Conservation (phyloP, 2,797 vertebrate genomes). For the Phylloscopus collybita region DNA sequence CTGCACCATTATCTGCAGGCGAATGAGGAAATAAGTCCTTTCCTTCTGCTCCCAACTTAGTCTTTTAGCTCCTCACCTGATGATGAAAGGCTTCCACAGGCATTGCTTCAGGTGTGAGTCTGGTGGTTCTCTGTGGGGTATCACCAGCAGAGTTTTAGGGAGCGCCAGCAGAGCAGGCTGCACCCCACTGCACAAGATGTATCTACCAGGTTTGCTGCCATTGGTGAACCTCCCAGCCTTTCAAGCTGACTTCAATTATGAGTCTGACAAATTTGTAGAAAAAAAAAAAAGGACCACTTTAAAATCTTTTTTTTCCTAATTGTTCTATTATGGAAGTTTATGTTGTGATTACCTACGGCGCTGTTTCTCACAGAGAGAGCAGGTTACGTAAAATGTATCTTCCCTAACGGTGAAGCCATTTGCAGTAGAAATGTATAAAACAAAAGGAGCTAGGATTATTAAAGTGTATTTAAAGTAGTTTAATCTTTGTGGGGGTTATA, state of each 20-base stretch:
- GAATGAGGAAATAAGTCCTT: background rate
- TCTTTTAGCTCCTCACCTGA: background rate
- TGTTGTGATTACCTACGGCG: background rate
- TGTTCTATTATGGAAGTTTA: constrained; percentile 19
- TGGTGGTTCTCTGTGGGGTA: background rate
- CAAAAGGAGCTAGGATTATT: constrained; percentile 30
- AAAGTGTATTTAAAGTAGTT: constrained; percentile 34
- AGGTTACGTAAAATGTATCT: constrained; percentile 2
- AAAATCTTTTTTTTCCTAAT: background rate
- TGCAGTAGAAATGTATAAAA: constrained; percentile 39
- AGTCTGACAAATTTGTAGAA: background rate
- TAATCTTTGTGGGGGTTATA: constrained; percentile 35
- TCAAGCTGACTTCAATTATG: background rate
- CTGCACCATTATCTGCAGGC: background rate
- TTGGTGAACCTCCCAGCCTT: background rate
- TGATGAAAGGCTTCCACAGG: background rate
- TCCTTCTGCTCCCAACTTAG: background rate
- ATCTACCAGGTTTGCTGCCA: background rate
- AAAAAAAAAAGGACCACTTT: background rate
- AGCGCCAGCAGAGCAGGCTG: background rate
- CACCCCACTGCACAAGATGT: background rate
- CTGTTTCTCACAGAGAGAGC: background rate
- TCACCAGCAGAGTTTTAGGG: background rate
- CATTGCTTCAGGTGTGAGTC: background rate
- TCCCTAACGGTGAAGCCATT: constrained; percentile 21